Percentiles rank a stretch among this genome's conserved stretches.
Evolutionary conservation across 2,888 invertebrate genomes (phyloP).

Genomic region (Chorisops tibialis): DNA sequence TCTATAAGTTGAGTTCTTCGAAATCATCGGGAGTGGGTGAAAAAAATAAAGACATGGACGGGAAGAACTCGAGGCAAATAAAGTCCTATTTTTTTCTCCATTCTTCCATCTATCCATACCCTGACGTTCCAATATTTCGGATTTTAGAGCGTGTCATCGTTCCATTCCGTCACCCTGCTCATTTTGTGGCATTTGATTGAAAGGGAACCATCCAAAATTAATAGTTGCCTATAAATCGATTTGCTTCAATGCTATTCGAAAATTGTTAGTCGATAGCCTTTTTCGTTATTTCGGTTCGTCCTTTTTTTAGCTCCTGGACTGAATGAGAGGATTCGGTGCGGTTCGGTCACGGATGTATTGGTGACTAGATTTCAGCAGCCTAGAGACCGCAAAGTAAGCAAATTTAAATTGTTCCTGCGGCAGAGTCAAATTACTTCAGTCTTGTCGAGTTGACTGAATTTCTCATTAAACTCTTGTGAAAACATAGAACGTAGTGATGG

Average conservation of each 20-base stretch:
- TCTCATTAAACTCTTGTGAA: conserved; percentile 2
- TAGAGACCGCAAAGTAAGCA: conserved; percentile 20
- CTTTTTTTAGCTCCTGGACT: neutral
- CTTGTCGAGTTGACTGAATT: neutral
- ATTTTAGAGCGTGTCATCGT: conserved; percentile 20
- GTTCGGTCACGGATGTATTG: neutral
- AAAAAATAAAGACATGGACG: neutral
- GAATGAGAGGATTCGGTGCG: no score
- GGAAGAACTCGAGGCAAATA: conserved; percentile 4
- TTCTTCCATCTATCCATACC: neutral
- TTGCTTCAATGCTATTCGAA: conserved; percentile 18
- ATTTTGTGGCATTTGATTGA: conserved; percentile 26
- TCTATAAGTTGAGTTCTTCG: no score
- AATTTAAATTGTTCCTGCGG: conserved; percentile 15
- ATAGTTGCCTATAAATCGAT: conserved; percentile 27
- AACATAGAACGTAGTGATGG: neutral
- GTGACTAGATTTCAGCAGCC: conserved; percentile 7
- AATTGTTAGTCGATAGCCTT: conserved; percentile 13
- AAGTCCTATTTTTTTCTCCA: conserved; percentile 2
- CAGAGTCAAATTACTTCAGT: conserved; percentile 13
- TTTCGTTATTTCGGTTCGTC: conserved; percentile 10
- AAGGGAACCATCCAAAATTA: conserved; percentile 26
- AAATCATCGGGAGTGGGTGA: no score
- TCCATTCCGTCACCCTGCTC: conserved; percentile 20
- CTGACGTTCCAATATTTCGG: conserved; percentile 4